Percentiles rank a stretch among this genome's conserved stretches.
Evolutionary conservation across 2,888 invertebrate genomes (phyloP).

Genomic region (Sepiola atlantica): DNA sequence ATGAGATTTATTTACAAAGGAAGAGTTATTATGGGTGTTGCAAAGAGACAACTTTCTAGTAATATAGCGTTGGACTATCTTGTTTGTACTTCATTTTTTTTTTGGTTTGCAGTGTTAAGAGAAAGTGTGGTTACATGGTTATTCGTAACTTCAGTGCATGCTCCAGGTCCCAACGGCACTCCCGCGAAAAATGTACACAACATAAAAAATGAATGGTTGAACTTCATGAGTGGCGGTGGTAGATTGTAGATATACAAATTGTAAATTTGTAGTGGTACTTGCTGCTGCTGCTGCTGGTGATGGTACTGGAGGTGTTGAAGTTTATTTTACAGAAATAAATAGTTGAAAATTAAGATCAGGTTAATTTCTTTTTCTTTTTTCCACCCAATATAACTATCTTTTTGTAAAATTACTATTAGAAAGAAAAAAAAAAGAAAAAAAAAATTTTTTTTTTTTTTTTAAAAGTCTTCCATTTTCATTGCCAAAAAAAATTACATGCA

Average conservation of each 20-base stretch:
- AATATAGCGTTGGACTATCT: constrained; percentile 38
- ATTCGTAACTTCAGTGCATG: constrained; percentile 36
- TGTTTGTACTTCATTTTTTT: neutral
- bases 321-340: neutral
- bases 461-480: neutral
- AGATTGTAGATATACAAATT: constrained; percentile 32
- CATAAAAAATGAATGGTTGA: constrained; percentile 24
- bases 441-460: no score
- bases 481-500: constrained; percentile 7
- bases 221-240: constrained; percentile 20
- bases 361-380: neutral
- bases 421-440: neutral
- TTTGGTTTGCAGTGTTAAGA: constrained; percentile 36
- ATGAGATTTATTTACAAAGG: constrained; percentile 45
- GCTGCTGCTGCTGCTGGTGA: neutral
- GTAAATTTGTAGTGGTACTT: neutral
- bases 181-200: constrained; percentile 41
- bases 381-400: neutral
- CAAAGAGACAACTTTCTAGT: constrained; percentile 23
- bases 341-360: neutral
- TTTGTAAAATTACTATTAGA: neutral
- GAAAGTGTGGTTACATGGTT: constrained; percentile 42
- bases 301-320: neutral
- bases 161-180: constrained; percentile 40
- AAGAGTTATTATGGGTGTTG: constrained; percentile 39